Evolutionary conservation across 2,888 invertebrate species (phyloP).

Genomic region (Drosophila quasianomalipes): DNA sequence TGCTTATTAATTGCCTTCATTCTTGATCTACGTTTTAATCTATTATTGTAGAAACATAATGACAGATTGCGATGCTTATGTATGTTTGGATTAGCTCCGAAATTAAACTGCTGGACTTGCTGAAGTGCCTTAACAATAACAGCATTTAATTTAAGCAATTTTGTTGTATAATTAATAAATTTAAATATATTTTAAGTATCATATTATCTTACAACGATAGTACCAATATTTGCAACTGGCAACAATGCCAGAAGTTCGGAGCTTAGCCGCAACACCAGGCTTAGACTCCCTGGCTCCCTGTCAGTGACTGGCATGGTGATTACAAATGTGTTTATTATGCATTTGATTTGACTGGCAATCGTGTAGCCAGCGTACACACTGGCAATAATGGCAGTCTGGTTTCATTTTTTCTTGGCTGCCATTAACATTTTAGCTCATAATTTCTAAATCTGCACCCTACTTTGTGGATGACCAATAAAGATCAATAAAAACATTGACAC

Average conservation of each 20-base stretch:
- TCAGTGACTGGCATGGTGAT: neutral
- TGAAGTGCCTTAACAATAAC: neutral
- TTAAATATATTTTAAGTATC: neutral
- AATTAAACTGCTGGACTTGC: neutral
- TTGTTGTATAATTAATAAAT: neutral
- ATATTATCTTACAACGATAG: neutral
- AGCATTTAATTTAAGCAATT: neutral
- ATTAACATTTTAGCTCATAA: neutral
- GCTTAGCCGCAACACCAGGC: no score
- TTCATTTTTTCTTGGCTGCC: neutral
- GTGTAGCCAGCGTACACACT: neutral
- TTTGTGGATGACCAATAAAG: neutral
- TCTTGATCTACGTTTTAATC: neutral
- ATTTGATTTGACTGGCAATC: no score
- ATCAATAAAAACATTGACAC: neutral
- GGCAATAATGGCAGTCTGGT: neutral
- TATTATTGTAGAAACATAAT: constrained; percentile 38
- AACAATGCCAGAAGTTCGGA: neutral
- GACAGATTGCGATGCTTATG: constrained; percentile 13
- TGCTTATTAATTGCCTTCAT: neutral
- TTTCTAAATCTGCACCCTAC: neutral
- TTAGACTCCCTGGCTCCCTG: neutral
- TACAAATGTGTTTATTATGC: no score
- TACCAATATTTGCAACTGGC: neutral
- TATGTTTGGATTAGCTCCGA: neutral